A percentile compares a stretch with the other conserved stretches of the same genome.
Conservation (phyloP, 2,113 vertebrate genomes). For the Dromas ardeola region DNA sequence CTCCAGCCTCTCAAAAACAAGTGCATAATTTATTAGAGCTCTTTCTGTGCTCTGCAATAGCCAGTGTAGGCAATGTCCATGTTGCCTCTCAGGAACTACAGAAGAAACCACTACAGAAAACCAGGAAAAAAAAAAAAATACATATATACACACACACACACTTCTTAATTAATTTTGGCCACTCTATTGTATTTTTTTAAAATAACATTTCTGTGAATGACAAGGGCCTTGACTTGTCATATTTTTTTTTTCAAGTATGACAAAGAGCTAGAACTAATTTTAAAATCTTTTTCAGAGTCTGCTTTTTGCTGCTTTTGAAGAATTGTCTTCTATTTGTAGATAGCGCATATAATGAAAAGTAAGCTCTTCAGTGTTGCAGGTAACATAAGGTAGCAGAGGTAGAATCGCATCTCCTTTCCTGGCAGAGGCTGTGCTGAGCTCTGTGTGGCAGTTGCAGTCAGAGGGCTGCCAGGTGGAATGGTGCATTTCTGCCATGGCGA, state of each 20-base stretch:
- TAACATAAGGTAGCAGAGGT: background rate
- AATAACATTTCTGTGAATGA: background rate
- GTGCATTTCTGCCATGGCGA: fast-evolving
- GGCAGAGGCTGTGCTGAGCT: background rate
- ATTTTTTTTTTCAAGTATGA: background rate
- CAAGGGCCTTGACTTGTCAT: background rate
- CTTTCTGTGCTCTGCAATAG: background rate
- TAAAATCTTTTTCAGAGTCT: background rate
- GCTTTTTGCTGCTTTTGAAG: background rate
- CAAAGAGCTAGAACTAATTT: background rate
- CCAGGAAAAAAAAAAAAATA: background rate
- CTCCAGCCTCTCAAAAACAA: background rate
- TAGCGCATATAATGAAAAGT: background rate
- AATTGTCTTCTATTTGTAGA: background rate
- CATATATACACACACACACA: background rate
- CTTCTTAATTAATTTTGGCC: background rate
- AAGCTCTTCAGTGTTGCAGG: background rate
- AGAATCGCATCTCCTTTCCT: background rate
- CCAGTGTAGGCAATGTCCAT: background rate
- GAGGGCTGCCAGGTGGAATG: background rate
- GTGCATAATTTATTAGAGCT: background rate
- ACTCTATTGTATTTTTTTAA: background rate
- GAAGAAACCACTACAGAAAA: background rate
- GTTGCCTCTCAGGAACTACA: background rate
- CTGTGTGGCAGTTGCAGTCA: background rate